Evolutionary conservation across 2,888 invertebrate species (phyloP).

Genomic region (Tiphia femorata): DNA sequence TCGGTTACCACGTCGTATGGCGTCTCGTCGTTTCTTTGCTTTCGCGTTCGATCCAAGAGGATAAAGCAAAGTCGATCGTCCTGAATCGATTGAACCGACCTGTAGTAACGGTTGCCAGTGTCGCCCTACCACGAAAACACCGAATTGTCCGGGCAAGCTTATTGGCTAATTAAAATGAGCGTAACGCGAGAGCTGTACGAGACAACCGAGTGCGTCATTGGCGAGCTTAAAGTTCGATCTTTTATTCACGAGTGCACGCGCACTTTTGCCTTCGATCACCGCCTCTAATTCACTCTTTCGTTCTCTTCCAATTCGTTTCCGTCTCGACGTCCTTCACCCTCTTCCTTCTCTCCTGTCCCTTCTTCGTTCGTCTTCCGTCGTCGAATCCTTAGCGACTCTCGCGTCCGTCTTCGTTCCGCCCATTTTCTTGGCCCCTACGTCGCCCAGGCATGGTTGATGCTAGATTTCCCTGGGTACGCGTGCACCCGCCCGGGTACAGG

Average conservation of each 20-base stretch:
- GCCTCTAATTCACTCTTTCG: too few relatives aligned
- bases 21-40: too few relatives aligned
- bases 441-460: slow-evolving; percentile 16
- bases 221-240: slow-evolving; percentile 31
- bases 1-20: too few relatives aligned
- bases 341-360: neutral
- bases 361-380: neutral
- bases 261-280: neutral
- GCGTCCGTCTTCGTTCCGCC: neutral
- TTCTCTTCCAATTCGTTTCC: too few relatives aligned
- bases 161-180: too few relatives aligned
- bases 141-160: too few relatives aligned
- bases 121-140: too few relatives aligned
- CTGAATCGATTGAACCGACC: too few relatives aligned
- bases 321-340: neutral
- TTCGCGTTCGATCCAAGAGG: too few relatives aligned
- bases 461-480: slow-evolving; percentile 29
- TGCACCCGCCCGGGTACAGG: slow-evolving; percentile 48
- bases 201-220: slow-evolving; percentile 27
- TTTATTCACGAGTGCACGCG: slow-evolving; percentile 31
- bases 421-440: neutral
- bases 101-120: too few relatives aligned
- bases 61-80: too few relatives aligned
- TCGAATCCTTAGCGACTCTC: neutral
- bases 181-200: too few relatives aligned